These are phyloP conservation scores for Crypturellus undulatus DNA, from an alignment of 2,113 vertebrate genomes.

Conservation along the genomic window DNA sequence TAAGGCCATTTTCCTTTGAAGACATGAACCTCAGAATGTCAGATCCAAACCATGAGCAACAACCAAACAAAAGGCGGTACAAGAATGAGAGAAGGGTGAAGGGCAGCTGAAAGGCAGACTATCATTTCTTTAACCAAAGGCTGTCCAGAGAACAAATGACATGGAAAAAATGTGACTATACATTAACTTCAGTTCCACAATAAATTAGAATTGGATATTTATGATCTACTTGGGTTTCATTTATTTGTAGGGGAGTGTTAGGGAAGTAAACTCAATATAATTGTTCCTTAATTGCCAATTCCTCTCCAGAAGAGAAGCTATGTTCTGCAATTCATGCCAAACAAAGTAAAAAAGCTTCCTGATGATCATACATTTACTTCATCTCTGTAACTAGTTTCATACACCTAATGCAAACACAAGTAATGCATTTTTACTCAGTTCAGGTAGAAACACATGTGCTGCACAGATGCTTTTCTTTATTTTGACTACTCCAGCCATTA, in stretches of 20 bases:
- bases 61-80: not conserved
- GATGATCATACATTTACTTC: not conserved
- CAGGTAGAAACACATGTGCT: not conserved
- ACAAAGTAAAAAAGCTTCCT: not conserved
- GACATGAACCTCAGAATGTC: not conserved
- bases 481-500: not conserved
- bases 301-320: not conserved
- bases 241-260: not conserved
- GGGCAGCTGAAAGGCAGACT: slow-evolving; percentile 23
- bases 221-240: slow-evolving; percentile 3
- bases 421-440: not conserved
- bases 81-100: not conserved
- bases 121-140: slow-evolving; percentile 15
- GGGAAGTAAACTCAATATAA: slow-evolving; percentile 10
- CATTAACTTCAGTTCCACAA: not conserved
- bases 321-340: not conserved
- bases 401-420: not conserved
- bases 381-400: not conserved
- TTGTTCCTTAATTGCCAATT: not conserved
- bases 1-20: not conserved
- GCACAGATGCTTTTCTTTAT: not conserved
- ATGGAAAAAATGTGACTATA: not conserved
- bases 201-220: slow-evolving; percentile 15
- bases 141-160: slow-evolving; percentile 24
- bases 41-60: slow-evolving; percentile 11